A percentile compares a stretch with the other conserved stretches of the same genome.
Evolutionary conservation across 2,888 invertebrate species (phyloP).

Genomic region (Lepidonotus clava): DNA sequence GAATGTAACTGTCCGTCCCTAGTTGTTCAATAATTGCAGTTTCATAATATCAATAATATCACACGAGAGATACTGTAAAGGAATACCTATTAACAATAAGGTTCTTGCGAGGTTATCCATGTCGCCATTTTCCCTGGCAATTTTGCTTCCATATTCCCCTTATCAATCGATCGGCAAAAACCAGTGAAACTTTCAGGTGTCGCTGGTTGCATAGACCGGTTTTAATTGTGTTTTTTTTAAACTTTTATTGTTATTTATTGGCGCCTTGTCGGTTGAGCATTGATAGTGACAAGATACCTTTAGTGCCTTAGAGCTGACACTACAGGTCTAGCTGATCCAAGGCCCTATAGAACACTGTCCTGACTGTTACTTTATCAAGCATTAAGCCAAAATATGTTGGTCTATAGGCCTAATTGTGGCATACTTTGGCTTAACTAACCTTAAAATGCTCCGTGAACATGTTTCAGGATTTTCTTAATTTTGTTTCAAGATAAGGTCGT

Average conservation of each 20-base stretch:
- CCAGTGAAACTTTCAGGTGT: neutral
- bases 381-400: slow-evolving; percentile 38
- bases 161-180: neutral
- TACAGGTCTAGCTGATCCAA: neutral
- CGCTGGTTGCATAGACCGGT: neutral
- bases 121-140: neutral
- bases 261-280: neutral
- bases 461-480: too few species aligned
- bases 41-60: slow-evolving; percentile 20
- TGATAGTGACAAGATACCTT: neutral
- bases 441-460: too few species aligned
- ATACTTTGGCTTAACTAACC: too few species aligned
- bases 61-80: neutral
- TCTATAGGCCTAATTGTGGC: neutral
- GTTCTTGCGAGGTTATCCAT: neutral
- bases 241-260: neutral
- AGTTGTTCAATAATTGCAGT: slow-evolving; percentile 21
- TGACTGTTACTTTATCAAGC: neutral
- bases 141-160: neutral
- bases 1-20: slow-evolving; percentile 23
- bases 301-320: neutral
- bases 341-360: neutral
- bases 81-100: slow-evolving; percentile 11
- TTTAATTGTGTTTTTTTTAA: neutral
- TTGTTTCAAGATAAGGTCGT: too few species aligned